Evolutionary conservation across 1,140 invertebrate species (phyloP).

Genomic region (Probaryconus sp.): DNA sequence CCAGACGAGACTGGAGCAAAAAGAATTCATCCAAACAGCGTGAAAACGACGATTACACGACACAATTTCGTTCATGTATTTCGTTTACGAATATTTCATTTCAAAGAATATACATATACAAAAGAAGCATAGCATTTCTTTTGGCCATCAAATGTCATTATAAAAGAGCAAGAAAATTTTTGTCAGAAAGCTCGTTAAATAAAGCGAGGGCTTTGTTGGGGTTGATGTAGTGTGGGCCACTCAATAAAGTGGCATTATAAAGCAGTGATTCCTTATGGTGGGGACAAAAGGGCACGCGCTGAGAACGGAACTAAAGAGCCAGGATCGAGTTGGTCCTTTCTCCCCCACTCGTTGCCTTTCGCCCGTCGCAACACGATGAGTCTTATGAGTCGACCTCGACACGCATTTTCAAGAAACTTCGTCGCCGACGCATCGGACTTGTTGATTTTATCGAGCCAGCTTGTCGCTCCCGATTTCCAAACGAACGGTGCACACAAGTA

Average conservation of each 20-base stretch:
- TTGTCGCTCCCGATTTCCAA: conserved; percentile 52
- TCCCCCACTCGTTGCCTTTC: conserved; percentile 26
- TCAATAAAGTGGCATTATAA: conserved; percentile 34
- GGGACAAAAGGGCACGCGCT: conserved; percentile 66
- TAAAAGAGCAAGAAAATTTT: no score
- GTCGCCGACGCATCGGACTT: conserved; percentile 61
- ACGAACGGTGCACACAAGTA: conserved; percentile 24
- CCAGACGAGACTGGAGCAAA: no score
- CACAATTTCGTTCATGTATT: no score
- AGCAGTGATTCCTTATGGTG: conserved; percentile 13
- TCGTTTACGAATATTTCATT: no score
- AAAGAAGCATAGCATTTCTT: no score
- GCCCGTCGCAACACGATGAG: conserved; percentile 24
- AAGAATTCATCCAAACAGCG: no score
- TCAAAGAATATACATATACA: no score
- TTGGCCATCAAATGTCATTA: no score
- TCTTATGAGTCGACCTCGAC: conserved; percentile 67
- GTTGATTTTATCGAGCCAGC: conserved; percentile 51
- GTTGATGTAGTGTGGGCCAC: conserved; percentile 21
- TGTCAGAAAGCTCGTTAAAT: no score
- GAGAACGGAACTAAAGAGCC: conserved; percentile 56
- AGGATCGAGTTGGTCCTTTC: conserved; percentile 64
- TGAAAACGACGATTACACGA: no score
- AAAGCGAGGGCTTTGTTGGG: conserved; percentile 5
- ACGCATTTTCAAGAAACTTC: conserved; percentile 71